Conservation (phyloP, 2,888 invertebrate species). For the Idaea aversata region DNA sequence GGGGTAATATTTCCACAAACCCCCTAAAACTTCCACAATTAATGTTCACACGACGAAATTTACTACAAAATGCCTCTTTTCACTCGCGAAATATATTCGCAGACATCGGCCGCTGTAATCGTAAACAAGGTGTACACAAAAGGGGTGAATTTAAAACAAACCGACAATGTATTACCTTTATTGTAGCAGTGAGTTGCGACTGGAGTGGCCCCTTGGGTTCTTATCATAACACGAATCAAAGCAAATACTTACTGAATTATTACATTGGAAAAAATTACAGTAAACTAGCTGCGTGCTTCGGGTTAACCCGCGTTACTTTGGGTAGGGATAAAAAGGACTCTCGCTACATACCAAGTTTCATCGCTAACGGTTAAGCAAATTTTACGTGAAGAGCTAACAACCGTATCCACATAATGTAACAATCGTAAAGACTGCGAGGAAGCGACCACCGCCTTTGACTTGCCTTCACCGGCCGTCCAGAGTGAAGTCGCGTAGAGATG, state of each 20-base stretch:
- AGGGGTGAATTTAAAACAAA: slow-evolving; percentile 12
- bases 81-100: slow-evolving; percentile 4
- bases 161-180: slow-evolving; percentile 6
- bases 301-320: no score
- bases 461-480: no score
- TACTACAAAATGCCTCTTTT: not conserved
- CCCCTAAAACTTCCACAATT: not conserved
- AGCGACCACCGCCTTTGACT: no score
- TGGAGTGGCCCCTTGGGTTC: not conserved
- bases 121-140: slow-evolving; percentile 9
- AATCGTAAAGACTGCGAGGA: no score
- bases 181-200: not conserved
- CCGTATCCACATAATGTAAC: no score
- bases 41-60: not conserved
- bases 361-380: no score
- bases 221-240: not conserved
- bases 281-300: no score
- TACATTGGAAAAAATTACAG: no score
- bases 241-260: not conserved
- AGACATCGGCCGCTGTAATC: not conserved
- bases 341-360: no score
- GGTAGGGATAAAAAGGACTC: no score
- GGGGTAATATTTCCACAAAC: not conserved
- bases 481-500: no score
- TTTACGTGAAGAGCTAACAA: no score